Evolutionary conservation across 2,797 vertebrate genomes (phyloP), one percentile per base, ranked within the genome.

Genomic region (Nyctibius grandis): DNA sequence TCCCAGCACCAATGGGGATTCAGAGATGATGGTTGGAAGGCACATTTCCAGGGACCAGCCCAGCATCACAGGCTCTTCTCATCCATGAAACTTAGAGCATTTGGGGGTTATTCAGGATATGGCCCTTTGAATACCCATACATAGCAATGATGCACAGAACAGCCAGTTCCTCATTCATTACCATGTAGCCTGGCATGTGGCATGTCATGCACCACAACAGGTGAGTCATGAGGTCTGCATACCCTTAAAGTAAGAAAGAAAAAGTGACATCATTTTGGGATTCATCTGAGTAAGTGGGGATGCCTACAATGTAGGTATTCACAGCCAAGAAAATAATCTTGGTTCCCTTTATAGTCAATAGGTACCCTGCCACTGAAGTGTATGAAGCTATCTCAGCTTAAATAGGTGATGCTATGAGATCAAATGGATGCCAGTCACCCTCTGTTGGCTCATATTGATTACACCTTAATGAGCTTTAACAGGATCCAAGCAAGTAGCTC

Each of bases 61-160:
- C 51, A 80, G 20, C 34, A 38, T 81, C 31, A 42, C 25, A 61
- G 22, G 23, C 8, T 60, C 7, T n/a, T 60, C 29, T 40, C 29
- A 67, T 26, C 6, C 26, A 15, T 51, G 8, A 40, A 50, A 47
- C 15, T 29, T 80, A 36, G 26, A 54, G 26, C 5, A 51, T 15
- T 33, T 50, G 9, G 15, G 12, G 9, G 6, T 67, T 56, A 56
- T 73, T 84, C 47, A 92, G 28, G 6, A 19, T 59, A 38, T 38
- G 20, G 8, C 12, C 15, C 6, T 15, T 5, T 65, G 45, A 11
- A 54, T 54, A 53, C 7, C 6, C 45, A 48, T 23, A 22, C 12
- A 23, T 2, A 38, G 16, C 14, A 69, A 38, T n/a, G 64, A 26
- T 20, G 15, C n/a, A 34, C 0, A 0, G 9, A 85, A 15, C 21